These are phyloP conservation scores for Heterochromis multidens DNA, from an alignment of 2,113 vertebrate genomes.

Conservation along the genomic window DNA sequence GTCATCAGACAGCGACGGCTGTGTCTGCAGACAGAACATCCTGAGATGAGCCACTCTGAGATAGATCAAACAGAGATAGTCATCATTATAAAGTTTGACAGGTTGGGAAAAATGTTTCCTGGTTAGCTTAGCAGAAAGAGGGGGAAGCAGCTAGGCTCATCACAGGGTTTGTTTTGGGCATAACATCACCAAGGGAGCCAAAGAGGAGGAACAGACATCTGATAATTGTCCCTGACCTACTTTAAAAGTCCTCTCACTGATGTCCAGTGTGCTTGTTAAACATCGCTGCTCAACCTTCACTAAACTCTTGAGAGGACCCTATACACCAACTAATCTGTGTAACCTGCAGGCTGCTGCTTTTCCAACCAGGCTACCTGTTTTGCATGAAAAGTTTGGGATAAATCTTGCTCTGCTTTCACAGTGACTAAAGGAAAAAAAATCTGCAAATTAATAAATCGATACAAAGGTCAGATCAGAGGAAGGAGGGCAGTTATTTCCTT, in stretches of 20 bases:
- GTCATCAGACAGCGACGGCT: not conserved
- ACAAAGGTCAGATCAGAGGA: too few species aligned
- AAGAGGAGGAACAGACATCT: not conserved
- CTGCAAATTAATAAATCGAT: not conserved
- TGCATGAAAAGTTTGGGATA: not conserved
- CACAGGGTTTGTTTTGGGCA: not conserved
- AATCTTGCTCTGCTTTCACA: not conserved
- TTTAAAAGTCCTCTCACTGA: not conserved
- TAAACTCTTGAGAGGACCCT: not conserved
- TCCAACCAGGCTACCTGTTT: not conserved
- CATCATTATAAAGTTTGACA: not conserved
- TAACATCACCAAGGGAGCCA: not conserved
- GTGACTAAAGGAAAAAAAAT: not conserved
- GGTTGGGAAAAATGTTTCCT: not conserved
- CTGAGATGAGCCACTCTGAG: not conserved
- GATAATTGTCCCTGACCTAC: not conserved
- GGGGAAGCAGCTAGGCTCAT: not conserved
- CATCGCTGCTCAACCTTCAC: not conserved
- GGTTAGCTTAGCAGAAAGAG: not conserved
- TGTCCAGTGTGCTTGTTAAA: not conserved
- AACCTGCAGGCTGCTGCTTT: too few species aligned
- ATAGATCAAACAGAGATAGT: not conserved
- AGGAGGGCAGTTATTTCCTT: not conserved
- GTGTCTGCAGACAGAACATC: not conserved
- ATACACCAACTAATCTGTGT: too few species aligned